Evolutionary conservation across 2,797 vertebrate species (phyloP).

Genomic region (Chelon labrosus): DNA sequence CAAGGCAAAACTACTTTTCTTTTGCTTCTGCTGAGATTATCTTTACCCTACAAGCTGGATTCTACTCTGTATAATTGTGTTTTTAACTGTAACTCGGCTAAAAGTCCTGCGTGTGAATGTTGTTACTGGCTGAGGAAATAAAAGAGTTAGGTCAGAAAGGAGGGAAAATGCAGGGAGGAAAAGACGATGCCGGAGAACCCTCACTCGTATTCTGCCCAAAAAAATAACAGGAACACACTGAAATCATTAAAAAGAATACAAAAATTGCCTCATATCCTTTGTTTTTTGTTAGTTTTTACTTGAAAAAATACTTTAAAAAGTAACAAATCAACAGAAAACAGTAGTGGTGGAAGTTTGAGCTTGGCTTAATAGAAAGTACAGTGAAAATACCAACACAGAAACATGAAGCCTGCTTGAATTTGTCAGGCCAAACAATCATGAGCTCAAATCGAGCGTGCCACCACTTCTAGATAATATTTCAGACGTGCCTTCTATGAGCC

Average conservation of each 20-base stretch:
- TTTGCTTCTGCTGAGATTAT: conserved; percentile 15
- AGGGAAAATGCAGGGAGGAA: conserved; percentile 4
- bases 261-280: conserved; percentile 73
- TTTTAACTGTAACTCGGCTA: conserved; percentile 2
- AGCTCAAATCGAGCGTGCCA: not conserved
- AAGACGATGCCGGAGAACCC: conserved; percentile 25
- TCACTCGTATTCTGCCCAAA: conserved; percentile 27
- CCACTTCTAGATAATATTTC: conserved; percentile 6
- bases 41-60: not conserved
- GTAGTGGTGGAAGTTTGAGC: conserved; percentile 40
- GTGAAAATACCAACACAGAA: conserved; percentile 3
- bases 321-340: conserved; percentile 84
- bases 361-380: not conserved
- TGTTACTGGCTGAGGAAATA: not conserved
- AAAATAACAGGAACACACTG: conserved; percentile 30
- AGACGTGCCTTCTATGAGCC: not conserved
- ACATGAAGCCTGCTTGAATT: not conserved
- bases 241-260: conserved; percentile 74
- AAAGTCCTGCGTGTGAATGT: not conserved
- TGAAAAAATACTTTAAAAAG: conserved; percentile 88
- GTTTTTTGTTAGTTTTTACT: conserved; percentile 82
- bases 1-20: conserved; percentile 15
- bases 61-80: not conserved
- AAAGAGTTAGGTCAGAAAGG: not conserved
- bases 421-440: not conserved